phyloP scores from a whole-genome alignment of 37 sponge, comb jelly and placozoan genomes.

The Agelas oroides region DNA sequence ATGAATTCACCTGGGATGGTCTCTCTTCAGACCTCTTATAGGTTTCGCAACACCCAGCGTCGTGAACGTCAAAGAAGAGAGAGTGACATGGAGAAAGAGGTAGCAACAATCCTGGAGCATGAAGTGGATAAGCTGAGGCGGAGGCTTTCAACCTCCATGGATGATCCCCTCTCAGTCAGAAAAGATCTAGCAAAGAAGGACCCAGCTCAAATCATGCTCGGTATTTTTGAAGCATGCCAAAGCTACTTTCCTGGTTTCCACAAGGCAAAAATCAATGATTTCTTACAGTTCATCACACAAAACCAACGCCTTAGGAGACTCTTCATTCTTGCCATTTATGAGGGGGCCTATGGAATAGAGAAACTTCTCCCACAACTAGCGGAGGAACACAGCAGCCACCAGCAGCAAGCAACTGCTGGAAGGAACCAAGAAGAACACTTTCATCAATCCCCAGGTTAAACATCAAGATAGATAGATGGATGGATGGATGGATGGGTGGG shows the following conservation, averaged over 20 bases:
- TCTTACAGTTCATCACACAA: constrained; percentile 22
- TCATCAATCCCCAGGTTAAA: too few species aligned
- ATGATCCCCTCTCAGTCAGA: constrained; percentile 20
- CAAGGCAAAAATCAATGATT: constrained; percentile 16
- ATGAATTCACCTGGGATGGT: too few species aligned
- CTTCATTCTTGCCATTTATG: constrained; percentile 44
- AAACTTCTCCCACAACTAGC: not conserved
- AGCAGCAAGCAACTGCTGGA: too few species aligned
- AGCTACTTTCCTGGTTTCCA: constrained; percentile 4
- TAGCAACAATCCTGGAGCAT: constrained; percentile 17
- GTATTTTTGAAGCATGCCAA: constrained; percentile 14
- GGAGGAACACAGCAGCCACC: not conserved
- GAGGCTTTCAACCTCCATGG: constrained; percentile 1
- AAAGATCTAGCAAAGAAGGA: constrained; percentile 28
- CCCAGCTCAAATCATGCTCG: constrained; percentile 18
- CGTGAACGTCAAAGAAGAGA: not conserved
- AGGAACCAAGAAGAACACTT: too few species aligned
- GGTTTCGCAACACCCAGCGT: constrained; percentile 14
- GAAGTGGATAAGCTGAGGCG: constrained; percentile 18
- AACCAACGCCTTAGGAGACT: constrained; percentile 7
- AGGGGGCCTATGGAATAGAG: constrained; percentile 45
- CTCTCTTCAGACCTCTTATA: constrained; percentile 29
- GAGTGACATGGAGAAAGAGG: not conserved
- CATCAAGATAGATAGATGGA: too few species aligned
- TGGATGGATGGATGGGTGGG: too few species aligned